A percentile compares a stretch with the other conserved stretches of the same genome.
These are phyloP conservation scores for Glyphotaelius pellucidus DNA, from an alignment of 2,888 invertebrate genomes.

Conservation along the genomic window DNA sequence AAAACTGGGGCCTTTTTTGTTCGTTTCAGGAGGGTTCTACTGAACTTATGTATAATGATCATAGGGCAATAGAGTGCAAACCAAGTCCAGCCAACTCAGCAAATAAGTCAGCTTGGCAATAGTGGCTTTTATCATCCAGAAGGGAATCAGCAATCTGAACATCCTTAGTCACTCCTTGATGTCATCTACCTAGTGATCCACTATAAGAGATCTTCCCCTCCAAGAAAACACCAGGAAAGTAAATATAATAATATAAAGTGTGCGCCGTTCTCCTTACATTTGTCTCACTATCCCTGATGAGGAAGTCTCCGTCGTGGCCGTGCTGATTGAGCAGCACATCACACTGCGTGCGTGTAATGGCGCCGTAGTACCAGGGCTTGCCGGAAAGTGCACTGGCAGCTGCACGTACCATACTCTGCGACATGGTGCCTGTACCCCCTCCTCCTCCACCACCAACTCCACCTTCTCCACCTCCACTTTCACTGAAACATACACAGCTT, in stretches of 20 bases:
- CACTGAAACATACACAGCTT: slow-evolving; percentile 72
- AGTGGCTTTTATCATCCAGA: not conserved
- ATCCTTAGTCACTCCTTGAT: not conserved
- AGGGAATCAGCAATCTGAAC: not conserved
- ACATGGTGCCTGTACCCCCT: slow-evolving; percentile 67
- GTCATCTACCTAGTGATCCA: not conserved
- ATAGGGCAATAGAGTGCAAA: not conserved
- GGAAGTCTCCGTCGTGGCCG: slow-evolving; percentile 98
- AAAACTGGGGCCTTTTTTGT: no score
- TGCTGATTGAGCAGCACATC: slow-evolving; percentile 96
- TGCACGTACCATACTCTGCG: slow-evolving; percentile 78
- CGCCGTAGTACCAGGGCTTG: slow-evolving; percentile 98
- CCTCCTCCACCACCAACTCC: slow-evolving; percentile 67
- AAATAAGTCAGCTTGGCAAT: not conserved
- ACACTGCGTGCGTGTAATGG: slow-evolving; percentile 96
- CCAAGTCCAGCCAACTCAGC: not conserved
- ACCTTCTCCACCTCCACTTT: slow-evolving; percentile 67
- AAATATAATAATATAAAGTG: not conserved
- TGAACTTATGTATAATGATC: not conserved
- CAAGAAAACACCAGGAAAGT: no score
- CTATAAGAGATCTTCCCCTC: not conserved
- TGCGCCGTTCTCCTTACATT: slow-evolving; percentile 84
- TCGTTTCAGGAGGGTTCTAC: no score
- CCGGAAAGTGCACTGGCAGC: slow-evolving; percentile 78
- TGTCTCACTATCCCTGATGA: slow-evolving; percentile 99